Base-by-base conservation (phyloP, 2,113 vertebrate genomes). In the Gallinago paraguaiae region DNA sequence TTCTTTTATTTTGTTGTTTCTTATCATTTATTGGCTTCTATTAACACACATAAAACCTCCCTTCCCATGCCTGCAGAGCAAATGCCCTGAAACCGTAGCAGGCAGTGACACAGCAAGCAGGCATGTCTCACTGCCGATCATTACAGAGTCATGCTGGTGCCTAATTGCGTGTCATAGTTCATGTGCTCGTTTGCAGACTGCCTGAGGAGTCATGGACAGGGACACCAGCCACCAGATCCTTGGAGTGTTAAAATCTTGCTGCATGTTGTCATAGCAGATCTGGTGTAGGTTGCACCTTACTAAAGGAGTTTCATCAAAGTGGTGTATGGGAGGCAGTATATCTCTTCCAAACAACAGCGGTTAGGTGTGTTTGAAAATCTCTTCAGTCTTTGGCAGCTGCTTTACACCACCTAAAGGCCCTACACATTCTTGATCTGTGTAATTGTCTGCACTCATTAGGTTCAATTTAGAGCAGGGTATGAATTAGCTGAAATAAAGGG, bases 81-180 rank as follows among this genome's bases (percentile, higher is more conserved):
- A 31, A 54, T 45, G n/a, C 41, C 39, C 45, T 82, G 61, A 82
- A 82, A 56, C 53, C 4, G 2, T 6, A 48, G 65, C 28, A n/a
- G 53, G 67, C 71, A 63, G 51, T 65, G 41, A 51, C 59, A n/a
- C 41, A 46, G 76, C 25, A 67, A 41, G 37, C 46, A 48, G 28
- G 12, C 7, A 14, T 11, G 39, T 64, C 77, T 59, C 59, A 17
- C 16, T 77, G 56, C 30, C 0, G 0, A 7, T 72, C 0, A 0
- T 91, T 89, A 77, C 17, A 28, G n/a, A 51, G 27, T 57, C 77
- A 19, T 46, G 28, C 82, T 77, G 59, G 28, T 90, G 19, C 82
- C 67, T 77, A 60, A 77, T 84, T 86, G 72, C 30, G 77, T 91
- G 68, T 90, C 50, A 48, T 50, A 48, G 41, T 56, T 86, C 48